These are phyloP conservation scores for Lochmaea crataegi DNA, from an alignment of 2,888 invertebrate genomes.

Conservation along the genomic window DNA sequence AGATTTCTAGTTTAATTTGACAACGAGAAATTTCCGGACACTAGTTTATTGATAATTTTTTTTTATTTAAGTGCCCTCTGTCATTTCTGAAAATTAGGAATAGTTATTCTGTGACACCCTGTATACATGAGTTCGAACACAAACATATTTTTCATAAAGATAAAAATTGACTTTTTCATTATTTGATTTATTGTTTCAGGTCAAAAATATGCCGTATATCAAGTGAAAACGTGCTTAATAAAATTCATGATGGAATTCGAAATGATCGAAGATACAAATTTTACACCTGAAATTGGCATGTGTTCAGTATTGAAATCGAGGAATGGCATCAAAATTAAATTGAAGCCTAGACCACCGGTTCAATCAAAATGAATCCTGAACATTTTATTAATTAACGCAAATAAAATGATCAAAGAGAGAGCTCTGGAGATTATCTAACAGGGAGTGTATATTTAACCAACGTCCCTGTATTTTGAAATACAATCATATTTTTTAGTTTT, in stretches of 20 bases:
- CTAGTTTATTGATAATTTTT: too few species aligned
- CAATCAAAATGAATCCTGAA: slow-evolving; percentile 17
- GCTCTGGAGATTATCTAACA: background rate
- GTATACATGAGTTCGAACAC: too few species aligned
- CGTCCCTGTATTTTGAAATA: background rate
- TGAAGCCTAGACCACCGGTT: slow-evolving; percentile 36
- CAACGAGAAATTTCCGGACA: too few species aligned
- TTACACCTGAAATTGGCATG: slow-evolving; percentile 52
- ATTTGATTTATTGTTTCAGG: slow-evolving; percentile 63
- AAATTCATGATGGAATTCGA: slow-evolving; percentile 68
- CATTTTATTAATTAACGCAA: slow-evolving; percentile 22
- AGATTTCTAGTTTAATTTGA: too few species aligned
- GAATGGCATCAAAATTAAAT: slow-evolving; percentile 53
- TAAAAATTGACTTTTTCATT: too few species aligned
- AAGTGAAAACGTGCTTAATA: slow-evolving; percentile 72
- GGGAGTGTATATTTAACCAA: background rate
- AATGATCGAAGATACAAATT: slow-evolving; percentile 55
- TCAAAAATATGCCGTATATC: slow-evolving; percentile 74
- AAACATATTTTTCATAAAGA: too few species aligned
- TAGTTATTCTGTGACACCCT: too few species aligned
- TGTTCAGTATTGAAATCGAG: slow-evolving; percentile 55
- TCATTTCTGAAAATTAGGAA: too few species aligned
- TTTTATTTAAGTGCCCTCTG: too few species aligned
- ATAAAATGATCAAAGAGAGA: background rate
- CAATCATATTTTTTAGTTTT: background rate